Base-by-base conservation (phyloP, 2,797 vertebrate genomes). In the Austrolebias charrua region DNA sequence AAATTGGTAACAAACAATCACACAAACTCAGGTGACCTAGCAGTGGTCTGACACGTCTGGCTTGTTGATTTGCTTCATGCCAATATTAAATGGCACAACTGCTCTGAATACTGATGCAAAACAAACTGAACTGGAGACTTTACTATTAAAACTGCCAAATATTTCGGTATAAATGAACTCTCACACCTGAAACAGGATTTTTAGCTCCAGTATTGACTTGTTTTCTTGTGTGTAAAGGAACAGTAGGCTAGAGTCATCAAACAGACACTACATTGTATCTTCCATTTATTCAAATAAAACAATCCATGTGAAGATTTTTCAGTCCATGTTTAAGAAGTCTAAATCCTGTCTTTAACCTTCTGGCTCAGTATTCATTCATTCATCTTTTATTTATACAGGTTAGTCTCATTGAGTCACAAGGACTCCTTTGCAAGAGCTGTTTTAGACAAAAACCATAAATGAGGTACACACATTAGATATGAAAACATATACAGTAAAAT, bases 61-160 rank as follows among this genome's bases (percentile, higher is more conserved):
- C 18, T 35, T 20, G 43, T 69, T 45, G 70, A 47, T 45, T 56
- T 1, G 0, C 35, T 43, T 60, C 60, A 63, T 43, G 47, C 13
- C 20, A n/a, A 40, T 72, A 45, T 75, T 72, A 53, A 77, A 58
- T 66, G 42, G 65, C 31, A 16, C 40, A 33, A 38, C 20, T 31
- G 9, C 35, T 38, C 8, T 42, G 18, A 33, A 53, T 48, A 4
- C 4, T 0, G 19, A 18, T 12, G 43, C 24, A 56, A 24, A 49
- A 12, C 18, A 2, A 52, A 7, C 20, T 18, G 55, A 66, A 33
- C 3, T 31, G 2, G 11, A 48, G 35, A n/a, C 15, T n/a, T 19
- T 33, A 16, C 8, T 18, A n/a, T 6, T 19, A 51, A 60, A 67
- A 58, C 47, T 29, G n/a, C n/a, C 0, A 12, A 20, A 40, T 57